A percentile compares a stretch with the other conserved stretches of the same genome.
Evolutionary conservation across 2,113 vertebrate species (phyloP).

Genomic region (Athene cunicularia): DNA sequence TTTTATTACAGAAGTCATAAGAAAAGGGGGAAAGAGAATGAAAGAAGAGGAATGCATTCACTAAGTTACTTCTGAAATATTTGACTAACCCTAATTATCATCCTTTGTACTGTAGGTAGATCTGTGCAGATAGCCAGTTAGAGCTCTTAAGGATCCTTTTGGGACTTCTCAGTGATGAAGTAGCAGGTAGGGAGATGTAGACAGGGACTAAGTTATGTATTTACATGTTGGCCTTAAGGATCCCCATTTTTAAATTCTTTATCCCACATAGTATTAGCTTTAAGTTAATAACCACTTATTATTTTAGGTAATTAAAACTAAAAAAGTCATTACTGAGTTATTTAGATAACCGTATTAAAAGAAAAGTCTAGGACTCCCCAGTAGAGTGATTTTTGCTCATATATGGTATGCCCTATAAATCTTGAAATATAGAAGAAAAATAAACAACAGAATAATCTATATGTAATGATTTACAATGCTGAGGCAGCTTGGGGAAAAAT

Average conservation of each 20-base stretch:
- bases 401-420: not conserved
- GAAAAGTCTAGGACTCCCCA: not conserved
- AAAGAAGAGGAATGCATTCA: not conserved
- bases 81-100: not conserved
- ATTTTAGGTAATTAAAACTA: not conserved
- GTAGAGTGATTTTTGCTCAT: not conserved
- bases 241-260: not conserved
- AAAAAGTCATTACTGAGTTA: not conserved
- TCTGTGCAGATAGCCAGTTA: not conserved
- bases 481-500: not conserved
- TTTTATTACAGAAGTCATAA: not conserved
- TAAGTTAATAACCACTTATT: not conserved
- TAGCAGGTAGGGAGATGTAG: not conserved
- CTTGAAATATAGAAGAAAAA: not conserved
- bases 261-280: not conserved
- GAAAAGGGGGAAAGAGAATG: fast-evolving
- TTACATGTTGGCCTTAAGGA: not conserved
- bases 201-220: not conserved
- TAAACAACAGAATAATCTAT: not conserved
- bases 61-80: not conserved
- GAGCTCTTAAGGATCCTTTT: not conserved
- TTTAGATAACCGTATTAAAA: not conserved
- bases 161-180: not conserved
- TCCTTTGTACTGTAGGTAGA: not conserved
- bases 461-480: not conserved